Evolutionary conservation across 2,888 invertebrate species (phyloP).

Genomic region (Drosophila gaucha): DNA sequence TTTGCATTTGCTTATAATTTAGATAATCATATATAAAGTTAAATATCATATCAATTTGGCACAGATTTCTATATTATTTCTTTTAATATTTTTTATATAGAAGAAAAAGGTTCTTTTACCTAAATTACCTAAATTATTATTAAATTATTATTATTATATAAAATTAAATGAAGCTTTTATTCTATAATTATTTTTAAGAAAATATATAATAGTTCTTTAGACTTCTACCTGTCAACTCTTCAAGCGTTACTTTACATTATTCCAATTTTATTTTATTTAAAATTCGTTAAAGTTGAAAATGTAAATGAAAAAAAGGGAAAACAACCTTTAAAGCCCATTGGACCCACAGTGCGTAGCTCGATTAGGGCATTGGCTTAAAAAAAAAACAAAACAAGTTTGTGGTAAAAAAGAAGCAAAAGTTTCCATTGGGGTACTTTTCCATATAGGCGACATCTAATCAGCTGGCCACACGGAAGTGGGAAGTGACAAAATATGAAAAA

Average conservation of each 20-base stretch:
- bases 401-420: neutral
- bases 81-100: too few species aligned
- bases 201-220: neutral
- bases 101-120: too few species aligned
- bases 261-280: neutral
- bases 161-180: too few species aligned
- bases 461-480: slow-evolving; percentile 39
- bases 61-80: too few species aligned
- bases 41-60: too few species aligned
- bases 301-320: neutral
- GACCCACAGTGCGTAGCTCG: slow-evolving; percentile 28
- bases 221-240: neutral
- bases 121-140: too few species aligned
- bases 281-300: neutral
- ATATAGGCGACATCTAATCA: slow-evolving; percentile 25
- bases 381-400: slow-evolving; percentile 29
- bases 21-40: too few species aligned
- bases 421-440: slow-evolving; percentile 47
- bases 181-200: too few species aligned
- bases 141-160: too few species aligned
- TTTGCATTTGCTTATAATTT: too few species aligned
- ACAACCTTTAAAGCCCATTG: neutral
- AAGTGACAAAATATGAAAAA: slow-evolving; percentile 25
- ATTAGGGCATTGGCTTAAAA: slow-evolving; percentile 51
- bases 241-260: neutral